Evolutionary conservation across 2,888 invertebrate species (phyloP).

Genomic region (Tiphia femorata): DNA sequence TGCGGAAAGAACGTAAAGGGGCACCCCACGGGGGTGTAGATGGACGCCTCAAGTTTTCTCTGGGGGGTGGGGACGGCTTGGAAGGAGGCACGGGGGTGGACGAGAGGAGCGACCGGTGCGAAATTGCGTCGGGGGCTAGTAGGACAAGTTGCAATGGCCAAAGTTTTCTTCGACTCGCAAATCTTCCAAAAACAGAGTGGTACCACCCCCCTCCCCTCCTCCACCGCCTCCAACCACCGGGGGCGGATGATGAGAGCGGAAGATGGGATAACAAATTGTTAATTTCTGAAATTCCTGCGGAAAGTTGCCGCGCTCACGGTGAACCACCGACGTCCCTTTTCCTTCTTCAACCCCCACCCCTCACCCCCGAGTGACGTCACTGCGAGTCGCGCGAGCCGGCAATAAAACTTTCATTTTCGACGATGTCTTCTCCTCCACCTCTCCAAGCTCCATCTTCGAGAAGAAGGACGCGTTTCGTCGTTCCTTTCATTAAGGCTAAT

Average conservation of each 20-base stretch:
- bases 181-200: constrained; percentile 34
- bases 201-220: neutral
- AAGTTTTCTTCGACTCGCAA: constrained; percentile 35
- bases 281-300: constrained; percentile 28
- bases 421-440: too few relatives aligned
- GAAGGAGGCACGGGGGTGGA: too few relatives aligned
- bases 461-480: neutral
- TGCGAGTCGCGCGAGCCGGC: neutral
- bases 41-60: constrained; percentile 1
- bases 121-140: neutral
- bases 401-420: neutral
- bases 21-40: too few relatives aligned
- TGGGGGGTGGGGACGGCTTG: too few relatives aligned
- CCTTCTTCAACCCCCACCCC: constrained; percentile 5
- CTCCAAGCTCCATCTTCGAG: neutral
- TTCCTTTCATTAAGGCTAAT: constrained; percentile 27
- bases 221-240: neutral
- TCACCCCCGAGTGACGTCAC: neutral
- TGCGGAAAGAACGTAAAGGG: too few relatives aligned
- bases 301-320: constrained; percentile 6
- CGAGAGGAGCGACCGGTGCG: neutral
- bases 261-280: constrained; percentile 31
- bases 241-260: constrained; percentile 18
- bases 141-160: constrained; percentile 30
- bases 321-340: neutral